Percentiles rank a stretch among this genome's conserved stretches.
phyloP scores from a whole-genome alignment of 1,140 invertebrate genomes.

The Rhagoletis zephyria region DNA sequence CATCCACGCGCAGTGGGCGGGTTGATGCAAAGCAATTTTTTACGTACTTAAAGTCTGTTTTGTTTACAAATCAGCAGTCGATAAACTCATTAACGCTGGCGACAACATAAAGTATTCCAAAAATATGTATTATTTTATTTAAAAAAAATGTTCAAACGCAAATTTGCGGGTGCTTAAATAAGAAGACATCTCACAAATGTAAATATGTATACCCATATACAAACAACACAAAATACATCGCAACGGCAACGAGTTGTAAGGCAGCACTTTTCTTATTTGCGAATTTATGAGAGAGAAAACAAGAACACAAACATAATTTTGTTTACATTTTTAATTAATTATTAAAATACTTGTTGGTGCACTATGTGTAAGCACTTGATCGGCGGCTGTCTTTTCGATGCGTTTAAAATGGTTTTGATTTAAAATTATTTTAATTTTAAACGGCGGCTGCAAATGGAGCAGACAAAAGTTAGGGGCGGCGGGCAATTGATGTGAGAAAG shows the following conservation, averaged over 20 bases:
- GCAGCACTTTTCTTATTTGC: too few relatives aligned
- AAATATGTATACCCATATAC: too few relatives aligned
- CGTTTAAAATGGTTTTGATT: background rate
- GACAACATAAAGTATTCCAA: constrained; percentile 20
- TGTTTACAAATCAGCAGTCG: constrained; percentile 19
- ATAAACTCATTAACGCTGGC: constrained; percentile 2
- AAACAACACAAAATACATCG: too few relatives aligned
- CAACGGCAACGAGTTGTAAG: too few relatives aligned
- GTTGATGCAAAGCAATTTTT: background rate
- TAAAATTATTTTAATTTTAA: background rate
- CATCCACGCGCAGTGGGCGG: background rate
- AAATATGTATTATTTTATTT: too few relatives aligned
- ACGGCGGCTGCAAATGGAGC: background rate
- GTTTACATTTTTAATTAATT: background rate
- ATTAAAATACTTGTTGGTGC: background rate
- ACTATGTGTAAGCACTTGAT: background rate
- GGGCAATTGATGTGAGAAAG: too few relatives aligned
- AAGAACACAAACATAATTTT: background rate
- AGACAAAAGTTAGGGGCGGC: background rate
- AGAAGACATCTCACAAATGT: too few relatives aligned
- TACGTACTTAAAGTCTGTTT: background rate
- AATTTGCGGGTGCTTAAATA: too few relatives aligned
- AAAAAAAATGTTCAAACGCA: background rate
- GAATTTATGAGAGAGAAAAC: too few relatives aligned
- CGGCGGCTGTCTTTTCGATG: background rate